Conservation (phyloP, 2,113 vertebrate genomes). For the Phalacrocorax brasilianus region DNA sequence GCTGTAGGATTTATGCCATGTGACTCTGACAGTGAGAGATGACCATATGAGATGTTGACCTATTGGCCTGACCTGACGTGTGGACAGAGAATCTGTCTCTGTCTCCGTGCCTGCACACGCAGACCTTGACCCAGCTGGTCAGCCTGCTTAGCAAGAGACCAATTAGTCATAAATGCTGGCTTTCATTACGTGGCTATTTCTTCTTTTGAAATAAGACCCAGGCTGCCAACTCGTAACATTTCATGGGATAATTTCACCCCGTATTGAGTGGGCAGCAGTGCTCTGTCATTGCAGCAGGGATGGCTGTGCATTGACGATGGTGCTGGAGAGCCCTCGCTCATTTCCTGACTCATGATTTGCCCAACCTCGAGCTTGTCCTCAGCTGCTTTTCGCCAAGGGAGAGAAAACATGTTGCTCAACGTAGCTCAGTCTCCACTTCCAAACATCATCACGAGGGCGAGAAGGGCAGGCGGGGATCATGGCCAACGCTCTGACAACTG, state of each 20-base stretch:
- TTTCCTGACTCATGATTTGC: background rate
- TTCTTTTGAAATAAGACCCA: background rate
- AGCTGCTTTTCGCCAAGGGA: background rate
- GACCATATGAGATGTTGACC: background rate
- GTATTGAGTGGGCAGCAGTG: fast-evolving
- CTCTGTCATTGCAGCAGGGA: background rate
- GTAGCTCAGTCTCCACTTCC: background rate
- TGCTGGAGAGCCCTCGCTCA: fast-evolving
- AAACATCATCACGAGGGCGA: background rate
- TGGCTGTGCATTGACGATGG: fast-evolving
- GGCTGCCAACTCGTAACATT: background rate
- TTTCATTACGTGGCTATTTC: background rate
- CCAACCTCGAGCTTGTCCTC: background rate
- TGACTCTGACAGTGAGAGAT: background rate
- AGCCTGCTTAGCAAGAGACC: background rate
- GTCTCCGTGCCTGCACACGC: fast-evolving
- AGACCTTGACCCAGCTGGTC: background rate
- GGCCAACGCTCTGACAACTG: background rate
- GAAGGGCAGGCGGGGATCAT: background rate
- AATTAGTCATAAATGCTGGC: background rate
- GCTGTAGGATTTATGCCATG: background rate
- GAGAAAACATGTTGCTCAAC: background rate
- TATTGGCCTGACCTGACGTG: background rate
- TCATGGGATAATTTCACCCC: background rate
- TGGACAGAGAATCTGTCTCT: background rate